Conservation (phyloP, 2,888 invertebrate species). For the Eugnorisma glareosa region DNA sequence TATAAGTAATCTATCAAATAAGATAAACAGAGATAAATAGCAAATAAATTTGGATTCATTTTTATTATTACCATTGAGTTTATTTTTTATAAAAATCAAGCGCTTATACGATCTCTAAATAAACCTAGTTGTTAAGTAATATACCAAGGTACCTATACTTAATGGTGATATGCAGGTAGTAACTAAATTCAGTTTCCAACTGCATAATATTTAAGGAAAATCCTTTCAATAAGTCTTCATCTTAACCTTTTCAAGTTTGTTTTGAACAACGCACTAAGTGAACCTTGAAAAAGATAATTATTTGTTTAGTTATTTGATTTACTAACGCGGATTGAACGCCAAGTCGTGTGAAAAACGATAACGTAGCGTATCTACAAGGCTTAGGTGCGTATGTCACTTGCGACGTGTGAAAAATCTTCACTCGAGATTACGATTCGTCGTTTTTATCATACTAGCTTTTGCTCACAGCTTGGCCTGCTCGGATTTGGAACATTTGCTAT, state of each 20-base stretch:
- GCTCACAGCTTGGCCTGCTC: neutral
- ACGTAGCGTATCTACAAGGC: slow-evolving; percentile 2
- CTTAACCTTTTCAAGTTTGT: slow-evolving; percentile 20
- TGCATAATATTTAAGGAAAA: slow-evolving; percentile 18
- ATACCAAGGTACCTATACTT: neutral
- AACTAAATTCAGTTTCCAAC: slow-evolving; percentile 6
- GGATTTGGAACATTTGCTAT: neutral
- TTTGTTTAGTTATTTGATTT: slow-evolving; percentile 50
- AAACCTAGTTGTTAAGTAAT: neutral
- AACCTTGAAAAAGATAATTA: slow-evolving; percentile 46
- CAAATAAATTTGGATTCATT: neutral
- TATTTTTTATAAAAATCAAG: neutral
- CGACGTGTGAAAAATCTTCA: slow-evolving; percentile 9
- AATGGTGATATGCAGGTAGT: neutral
- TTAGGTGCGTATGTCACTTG: neutral
- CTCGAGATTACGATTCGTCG: neutral
- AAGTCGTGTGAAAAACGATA: slow-evolving; percentile 23
- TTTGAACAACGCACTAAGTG: slow-evolving; percentile 36
- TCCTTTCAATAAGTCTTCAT: slow-evolving; percentile 3
- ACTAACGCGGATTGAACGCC: slow-evolving; percentile 14
- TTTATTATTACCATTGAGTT: neutral
- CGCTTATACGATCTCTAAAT: neutral
- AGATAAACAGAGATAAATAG: slow-evolving; percentile 2
- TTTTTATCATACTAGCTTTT: neutral
- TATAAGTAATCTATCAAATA: slow-evolving; percentile 7